Evolutionary conservation across 2,113 vertebrate species (phyloP).

Genomic region (Poeciliopsis prolifica): DNA sequence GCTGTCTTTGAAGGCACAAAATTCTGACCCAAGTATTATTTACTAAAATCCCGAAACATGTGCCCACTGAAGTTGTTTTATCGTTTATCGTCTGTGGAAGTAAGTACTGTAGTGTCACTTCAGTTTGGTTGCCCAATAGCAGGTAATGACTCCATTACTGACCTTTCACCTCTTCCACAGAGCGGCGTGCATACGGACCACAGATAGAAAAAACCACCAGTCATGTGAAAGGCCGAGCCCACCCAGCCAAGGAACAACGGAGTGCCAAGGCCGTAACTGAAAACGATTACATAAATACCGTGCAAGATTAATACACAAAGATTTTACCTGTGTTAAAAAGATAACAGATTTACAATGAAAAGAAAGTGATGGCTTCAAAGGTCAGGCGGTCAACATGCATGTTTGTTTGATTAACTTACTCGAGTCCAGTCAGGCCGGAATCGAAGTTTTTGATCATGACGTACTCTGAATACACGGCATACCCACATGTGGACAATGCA

Average conservation of each 20-base stretch:
- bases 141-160: constrained; percentile 40
- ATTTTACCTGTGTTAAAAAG: background rate
- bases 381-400: background rate
- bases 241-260: constrained; percentile 82
- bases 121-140: background rate
- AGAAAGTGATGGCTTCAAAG: background rate
- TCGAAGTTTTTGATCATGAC: constrained; percentile 72
- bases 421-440: constrained; percentile 55
- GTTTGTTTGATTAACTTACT: constrained; percentile 56
- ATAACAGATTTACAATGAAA: background rate
- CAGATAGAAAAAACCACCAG: constrained; percentile 75
- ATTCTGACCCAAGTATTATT: no score
- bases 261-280: constrained; percentile 79
- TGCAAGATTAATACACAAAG: background rate
- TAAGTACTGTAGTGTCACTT: background rate
- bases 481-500: constrained; percentile 66
- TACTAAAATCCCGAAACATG: no score
- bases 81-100: background rate
- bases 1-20: no score
- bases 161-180: constrained; percentile 55
- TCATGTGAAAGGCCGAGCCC: constrained; percentile 70
- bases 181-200: constrained; percentile 70
- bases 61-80: background rate
- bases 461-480: constrained; percentile 73
- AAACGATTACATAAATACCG: background rate